Percentiles rank a stretch among this genome's conserved stretches.
phyloP scores from a whole-genome alignment of 1,140 invertebrate genomes.

The Batillaria attramentaria region DNA sequence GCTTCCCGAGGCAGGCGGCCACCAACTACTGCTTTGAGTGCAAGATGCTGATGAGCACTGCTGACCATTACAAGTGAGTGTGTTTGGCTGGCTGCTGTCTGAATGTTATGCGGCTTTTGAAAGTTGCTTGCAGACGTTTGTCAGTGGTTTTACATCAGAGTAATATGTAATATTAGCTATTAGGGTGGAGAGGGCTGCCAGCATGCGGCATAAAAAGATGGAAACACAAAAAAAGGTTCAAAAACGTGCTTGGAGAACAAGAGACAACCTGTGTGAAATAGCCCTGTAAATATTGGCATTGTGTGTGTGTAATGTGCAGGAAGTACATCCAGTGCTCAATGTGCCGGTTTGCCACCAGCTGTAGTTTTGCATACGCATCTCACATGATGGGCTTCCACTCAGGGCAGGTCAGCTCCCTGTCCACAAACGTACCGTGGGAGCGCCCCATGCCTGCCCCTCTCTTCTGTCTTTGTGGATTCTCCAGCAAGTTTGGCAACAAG shows the following conservation, averaged over 20 bases:
- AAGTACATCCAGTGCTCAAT: constrained; percentile 69
- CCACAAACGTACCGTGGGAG: constrained; percentile 59
- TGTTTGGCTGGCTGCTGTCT: too few relatives aligned
- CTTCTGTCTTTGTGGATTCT: constrained; percentile 67
- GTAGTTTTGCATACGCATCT: constrained; percentile 65
- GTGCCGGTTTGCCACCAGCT: constrained; percentile 70
- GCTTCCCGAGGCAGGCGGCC: constrained; percentile 42
- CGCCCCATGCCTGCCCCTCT: constrained; percentile 46
- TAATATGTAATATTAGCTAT: too few relatives aligned
- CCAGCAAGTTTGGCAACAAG: constrained; percentile 63
- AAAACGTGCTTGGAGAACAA: too few relatives aligned
- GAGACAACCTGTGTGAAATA: too few relatives aligned
- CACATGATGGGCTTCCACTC: constrained; percentile 71
- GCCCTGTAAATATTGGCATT: too few relatives aligned
- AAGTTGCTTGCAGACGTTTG: too few relatives aligned
- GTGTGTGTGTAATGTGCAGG: constrained; percentile 53
- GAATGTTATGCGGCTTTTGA: too few relatives aligned
- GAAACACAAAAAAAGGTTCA: too few relatives aligned
- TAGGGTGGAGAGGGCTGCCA: too few relatives aligned
- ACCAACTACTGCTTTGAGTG: constrained; percentile 62
- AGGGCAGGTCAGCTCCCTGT: constrained; percentile 57
- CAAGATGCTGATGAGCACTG: constrained; percentile 61
- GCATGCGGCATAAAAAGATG: too few relatives aligned
- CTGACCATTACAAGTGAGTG: constrained; percentile 68
- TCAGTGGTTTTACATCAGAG: too few relatives aligned